A percentile compares a stretch with the other conserved stretches of the same genome.
Evolutionary conservation across 2,888 invertebrate genomes (phyloP).

Genomic region (Torymus texanus): DNA sequence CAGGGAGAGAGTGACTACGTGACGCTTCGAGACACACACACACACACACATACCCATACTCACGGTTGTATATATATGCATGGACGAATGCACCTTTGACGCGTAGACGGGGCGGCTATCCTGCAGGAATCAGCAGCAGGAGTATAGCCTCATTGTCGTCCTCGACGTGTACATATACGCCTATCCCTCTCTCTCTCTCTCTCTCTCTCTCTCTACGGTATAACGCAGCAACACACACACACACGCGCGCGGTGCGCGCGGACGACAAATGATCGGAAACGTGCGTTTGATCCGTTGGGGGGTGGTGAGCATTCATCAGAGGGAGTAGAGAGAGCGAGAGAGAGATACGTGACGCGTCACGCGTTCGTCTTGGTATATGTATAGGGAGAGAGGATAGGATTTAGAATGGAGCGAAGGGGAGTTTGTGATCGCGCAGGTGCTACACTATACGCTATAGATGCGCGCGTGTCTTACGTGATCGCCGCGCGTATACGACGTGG

Average conservation of each 20-base stretch:
- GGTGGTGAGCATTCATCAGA: conserved; percentile 32
- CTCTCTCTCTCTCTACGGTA: conserved; percentile 35
- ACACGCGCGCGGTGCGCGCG: neutral
- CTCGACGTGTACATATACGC: no score
- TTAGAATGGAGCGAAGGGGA: no score
- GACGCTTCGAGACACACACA: neutral
- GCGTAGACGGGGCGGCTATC: no score
- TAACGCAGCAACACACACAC: no score
- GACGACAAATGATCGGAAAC: conserved; percentile 62
- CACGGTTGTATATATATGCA: no score
- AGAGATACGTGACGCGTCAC: conserved; percentile 39
- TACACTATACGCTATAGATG: neutral
- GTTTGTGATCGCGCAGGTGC: neutral
- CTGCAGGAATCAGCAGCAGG: no score
- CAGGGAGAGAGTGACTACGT: neutral
- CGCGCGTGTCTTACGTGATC: conserved; percentile 14
- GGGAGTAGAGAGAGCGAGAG: neutral
- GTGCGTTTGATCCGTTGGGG: conserved; percentile 58
- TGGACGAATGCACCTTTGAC: no score
- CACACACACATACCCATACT: no score
- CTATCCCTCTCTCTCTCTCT: neutral
- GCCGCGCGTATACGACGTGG: neutral
- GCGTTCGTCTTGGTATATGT: conserved; percentile 8
- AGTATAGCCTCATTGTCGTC: no score
- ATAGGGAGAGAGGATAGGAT: no score